Conservation (phyloP, 2,113 vertebrate genomes). For the Halcyon malimbica region DNA sequence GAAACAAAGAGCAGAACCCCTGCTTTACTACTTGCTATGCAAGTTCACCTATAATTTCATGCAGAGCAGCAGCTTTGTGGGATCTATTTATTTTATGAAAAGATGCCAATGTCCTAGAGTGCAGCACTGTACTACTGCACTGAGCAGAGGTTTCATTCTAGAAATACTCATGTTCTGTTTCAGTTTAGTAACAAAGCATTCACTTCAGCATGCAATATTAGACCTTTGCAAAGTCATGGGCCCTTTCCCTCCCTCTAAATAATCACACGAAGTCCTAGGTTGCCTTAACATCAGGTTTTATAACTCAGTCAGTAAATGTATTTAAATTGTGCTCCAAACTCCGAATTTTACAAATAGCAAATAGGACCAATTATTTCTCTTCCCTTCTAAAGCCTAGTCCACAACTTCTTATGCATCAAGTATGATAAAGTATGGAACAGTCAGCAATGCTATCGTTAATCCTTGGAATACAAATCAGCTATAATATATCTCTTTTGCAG, state of each 20-base stretch:
- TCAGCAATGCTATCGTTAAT: not conserved
- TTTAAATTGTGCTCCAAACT: conserved; percentile 21
- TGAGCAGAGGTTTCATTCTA: conserved; percentile 29
- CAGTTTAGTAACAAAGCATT: conserved; percentile 50
- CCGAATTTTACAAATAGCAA: not conserved
- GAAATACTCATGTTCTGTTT: conserved; percentile 43
- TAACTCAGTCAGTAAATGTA: not conserved
- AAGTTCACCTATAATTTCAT: conserved; percentile 62
- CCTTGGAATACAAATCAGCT: not conserved
- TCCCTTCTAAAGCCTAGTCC: not conserved
- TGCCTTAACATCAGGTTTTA: conserved; percentile 9
- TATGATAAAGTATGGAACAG: conserved; percentile 9
- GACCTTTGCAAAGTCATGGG: conserved; percentile 20
- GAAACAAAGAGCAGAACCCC: conserved; percentile 62
- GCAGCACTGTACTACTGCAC: conserved; percentile 26
- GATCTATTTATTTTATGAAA: conserved; percentile 63
- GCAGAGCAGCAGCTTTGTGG: conserved; percentile 55
- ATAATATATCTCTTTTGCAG: not conserved
- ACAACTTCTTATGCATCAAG: conserved; percentile 50
- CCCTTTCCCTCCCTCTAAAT: not conserved
- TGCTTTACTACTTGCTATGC: not conserved
- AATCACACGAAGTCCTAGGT: not conserved
- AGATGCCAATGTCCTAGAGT: conserved; percentile 54
- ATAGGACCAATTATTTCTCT: conserved; percentile 16
- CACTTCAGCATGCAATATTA: conserved; percentile 12